phyloP scores from a whole-genome alignment of 1,140 invertebrate genomes.

The Subanguina moxae region DNA sequence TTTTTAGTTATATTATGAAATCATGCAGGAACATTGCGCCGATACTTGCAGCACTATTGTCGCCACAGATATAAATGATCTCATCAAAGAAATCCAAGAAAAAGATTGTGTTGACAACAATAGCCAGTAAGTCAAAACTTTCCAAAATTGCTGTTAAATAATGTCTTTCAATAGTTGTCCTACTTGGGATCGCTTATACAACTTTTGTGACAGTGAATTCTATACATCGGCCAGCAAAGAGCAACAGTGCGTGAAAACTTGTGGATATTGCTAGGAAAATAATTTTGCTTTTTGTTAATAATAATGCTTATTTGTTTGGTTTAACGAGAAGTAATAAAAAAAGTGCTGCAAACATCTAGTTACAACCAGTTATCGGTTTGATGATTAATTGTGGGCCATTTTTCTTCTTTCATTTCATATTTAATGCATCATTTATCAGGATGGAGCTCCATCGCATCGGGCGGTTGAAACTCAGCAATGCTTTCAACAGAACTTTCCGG shows the following conservation, averaged over 20 bases:
- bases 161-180: not conserved
- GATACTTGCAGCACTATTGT: not conserved
- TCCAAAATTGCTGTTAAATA: not conserved
- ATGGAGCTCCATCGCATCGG: too few species aligned
- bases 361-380: too few species aligned
- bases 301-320: too few species aligned
- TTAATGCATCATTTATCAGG: too few species aligned
- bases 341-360: too few species aligned
- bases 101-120: not conserved
- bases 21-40: not conserved
- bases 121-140: not conserved
- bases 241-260: not conserved
- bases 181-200: not conserved
- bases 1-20: not conserved
- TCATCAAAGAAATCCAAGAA: not conserved
- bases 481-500: too few species aligned
- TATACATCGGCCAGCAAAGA: slow-evolving; percentile 3
- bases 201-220: not conserved
- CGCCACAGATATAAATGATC: not conserved
- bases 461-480: too few species aligned
- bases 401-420: too few species aligned
- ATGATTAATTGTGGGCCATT: too few species aligned
- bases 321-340: too few species aligned
- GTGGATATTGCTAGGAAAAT: not conserved
- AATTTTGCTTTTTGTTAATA: too few species aligned